Conservation (phyloP, 2,797 vertebrate species). For the Tolypeutes matacus region DNA sequence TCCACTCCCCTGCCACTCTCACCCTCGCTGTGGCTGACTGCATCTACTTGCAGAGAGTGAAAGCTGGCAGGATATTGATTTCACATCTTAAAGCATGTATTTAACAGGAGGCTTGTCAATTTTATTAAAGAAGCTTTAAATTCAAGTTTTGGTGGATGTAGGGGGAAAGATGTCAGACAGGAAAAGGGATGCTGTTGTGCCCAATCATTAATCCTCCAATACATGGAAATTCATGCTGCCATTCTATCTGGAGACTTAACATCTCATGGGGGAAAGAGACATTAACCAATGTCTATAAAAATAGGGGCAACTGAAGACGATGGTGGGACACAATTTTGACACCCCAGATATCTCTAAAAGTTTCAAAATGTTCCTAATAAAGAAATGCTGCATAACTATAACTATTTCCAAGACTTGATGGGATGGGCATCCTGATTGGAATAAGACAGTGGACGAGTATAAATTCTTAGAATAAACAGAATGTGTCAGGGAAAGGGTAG, state of each 20-base stretch:
- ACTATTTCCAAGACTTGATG: background rate
- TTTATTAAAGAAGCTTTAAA: background rate
- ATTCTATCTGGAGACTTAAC: background rate
- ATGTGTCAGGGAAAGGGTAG: background rate
- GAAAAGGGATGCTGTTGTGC: background rate
- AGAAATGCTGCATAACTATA: rapidly evolving
- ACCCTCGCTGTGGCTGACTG: background rate
- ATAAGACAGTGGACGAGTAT: too few species aligned
- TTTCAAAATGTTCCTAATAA: background rate
- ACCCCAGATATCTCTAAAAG: rapidly evolving
- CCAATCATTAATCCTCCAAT: rapidly evolving
- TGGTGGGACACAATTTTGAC: rapidly evolving
- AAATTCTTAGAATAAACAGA: rapidly evolving
- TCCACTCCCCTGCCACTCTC: too few species aligned
- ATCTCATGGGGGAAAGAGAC: too few species aligned
- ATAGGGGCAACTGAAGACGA: background rate
- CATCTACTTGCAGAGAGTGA: background rate
- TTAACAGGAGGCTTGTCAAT: too few species aligned
- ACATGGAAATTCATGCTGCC: rapidly evolving
- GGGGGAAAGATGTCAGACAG: background rate
- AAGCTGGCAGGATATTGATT: too few species aligned
- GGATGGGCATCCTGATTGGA: too few species aligned
- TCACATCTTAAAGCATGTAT: background rate
- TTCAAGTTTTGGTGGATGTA: background rate
- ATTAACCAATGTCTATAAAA: rapidly evolving